phyloP scores from a whole-genome alignment of 2,113 vertebrate genomes.

The Lycocorax pyrrhopterus region DNA sequence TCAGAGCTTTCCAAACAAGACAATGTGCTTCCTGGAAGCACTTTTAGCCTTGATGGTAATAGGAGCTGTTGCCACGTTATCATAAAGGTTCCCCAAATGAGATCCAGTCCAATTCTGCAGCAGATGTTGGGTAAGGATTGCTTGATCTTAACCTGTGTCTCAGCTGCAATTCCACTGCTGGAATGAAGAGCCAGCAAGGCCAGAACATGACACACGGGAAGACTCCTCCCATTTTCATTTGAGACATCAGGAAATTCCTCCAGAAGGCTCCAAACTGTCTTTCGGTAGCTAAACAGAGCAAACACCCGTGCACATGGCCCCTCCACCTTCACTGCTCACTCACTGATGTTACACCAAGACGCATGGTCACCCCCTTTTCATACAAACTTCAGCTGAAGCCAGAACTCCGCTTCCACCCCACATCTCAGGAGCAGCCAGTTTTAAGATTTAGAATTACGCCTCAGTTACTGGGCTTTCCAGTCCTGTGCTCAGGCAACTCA shows the following conservation, averaged over 20 bases:
- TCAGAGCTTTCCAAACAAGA: slow-evolving; percentile 16
- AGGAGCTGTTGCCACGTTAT: neutral
- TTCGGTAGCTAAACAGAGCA: neutral
- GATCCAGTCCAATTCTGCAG: neutral
- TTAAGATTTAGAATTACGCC: neutral
- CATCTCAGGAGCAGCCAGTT: neutral
- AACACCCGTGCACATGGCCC: neutral
- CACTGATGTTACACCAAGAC: neutral
- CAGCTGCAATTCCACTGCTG: neutral
- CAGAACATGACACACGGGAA: neutral
- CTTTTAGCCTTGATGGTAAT: neutral
- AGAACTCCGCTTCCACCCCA: neutral
- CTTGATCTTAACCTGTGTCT: neutral
- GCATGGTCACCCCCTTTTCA: neutral
- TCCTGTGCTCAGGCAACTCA: neutral
- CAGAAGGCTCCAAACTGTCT: neutral
- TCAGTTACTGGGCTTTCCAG: neutral
- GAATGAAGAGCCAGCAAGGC: neutral
- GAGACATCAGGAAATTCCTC: neutral
- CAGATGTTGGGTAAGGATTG: neutral
- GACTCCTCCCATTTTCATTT: neutral
- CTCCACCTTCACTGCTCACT: neutral
- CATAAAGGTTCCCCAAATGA: neutral
- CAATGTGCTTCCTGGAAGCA: neutral
- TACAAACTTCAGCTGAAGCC: neutral